Conservation (phyloP, 2,113 vertebrate species). For the Setophaga kirtlandii region DNA sequence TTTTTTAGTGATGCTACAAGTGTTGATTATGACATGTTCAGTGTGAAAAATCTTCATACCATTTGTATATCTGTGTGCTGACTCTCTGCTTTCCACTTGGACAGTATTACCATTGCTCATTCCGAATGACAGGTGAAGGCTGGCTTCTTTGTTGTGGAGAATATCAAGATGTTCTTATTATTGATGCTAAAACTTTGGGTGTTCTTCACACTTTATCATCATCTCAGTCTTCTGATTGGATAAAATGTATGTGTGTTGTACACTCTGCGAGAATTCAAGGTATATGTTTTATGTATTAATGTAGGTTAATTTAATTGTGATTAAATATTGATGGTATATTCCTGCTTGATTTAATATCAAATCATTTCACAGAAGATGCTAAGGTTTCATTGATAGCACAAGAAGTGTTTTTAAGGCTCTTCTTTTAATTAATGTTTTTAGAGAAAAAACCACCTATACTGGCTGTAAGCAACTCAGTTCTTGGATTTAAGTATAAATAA, state of each 20-base stretch:
- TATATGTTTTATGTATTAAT: background rate
- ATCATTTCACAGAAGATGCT: background rate
- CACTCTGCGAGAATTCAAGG: conserved; percentile 81
- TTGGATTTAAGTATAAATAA: background rate
- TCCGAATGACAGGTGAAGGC: conserved; percentile 80
- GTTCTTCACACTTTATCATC: conserved; percentile 73
- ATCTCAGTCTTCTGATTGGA: conserved; percentile 75
- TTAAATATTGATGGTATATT: background rate
- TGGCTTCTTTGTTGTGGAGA: conserved; percentile 85
- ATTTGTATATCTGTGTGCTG: background rate
- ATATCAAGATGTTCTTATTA: conserved; percentile 77
- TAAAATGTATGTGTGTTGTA: conserved; percentile 79
- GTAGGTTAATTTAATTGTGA: background rate
- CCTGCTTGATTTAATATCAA: background rate
- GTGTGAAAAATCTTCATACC: background rate
- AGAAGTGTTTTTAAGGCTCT: background rate
- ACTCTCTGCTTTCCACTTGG: background rate
- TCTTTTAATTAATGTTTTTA: background rate
- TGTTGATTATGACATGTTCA: background rate
- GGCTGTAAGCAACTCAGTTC: background rate
- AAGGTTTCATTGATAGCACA: background rate
- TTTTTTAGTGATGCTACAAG: background rate
- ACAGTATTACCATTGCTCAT: conserved; percentile 82
- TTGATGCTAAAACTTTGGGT: conserved; percentile 76
- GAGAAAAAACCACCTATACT: background rate